phyloP scores from a whole-genome alignment of 2,113 vertebrate species.

The Anser cygnoides region DNA sequence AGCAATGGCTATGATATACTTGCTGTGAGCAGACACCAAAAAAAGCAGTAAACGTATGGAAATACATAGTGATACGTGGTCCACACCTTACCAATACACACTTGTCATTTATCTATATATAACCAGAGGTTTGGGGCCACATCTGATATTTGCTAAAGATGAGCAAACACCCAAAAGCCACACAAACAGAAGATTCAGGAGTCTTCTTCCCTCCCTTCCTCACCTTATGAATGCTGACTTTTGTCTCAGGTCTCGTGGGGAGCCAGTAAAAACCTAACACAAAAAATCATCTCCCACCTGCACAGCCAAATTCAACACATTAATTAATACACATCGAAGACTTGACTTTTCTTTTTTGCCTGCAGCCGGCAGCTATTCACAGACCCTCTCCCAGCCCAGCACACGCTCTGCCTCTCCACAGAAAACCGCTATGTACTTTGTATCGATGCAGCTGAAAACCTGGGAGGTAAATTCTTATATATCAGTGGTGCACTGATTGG shows the following conservation, averaged over 20 bases:
- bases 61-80: fast-evolving
- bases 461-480: not conserved
- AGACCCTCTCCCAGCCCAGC: not conserved
- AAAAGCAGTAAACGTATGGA: not conserved
- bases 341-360: not conserved
- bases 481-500: not conserved
- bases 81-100: not conserved
- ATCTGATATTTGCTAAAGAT: not conserved
- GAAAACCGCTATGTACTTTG: not conserved
- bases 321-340: not conserved
- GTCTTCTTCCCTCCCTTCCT: not conserved
- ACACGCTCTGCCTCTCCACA: not conserved
- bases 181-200: not conserved
- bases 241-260: no score
- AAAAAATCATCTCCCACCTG: not conserved
- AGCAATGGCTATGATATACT: not conserved
- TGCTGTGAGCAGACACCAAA: not conserved
- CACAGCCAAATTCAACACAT: not conserved
- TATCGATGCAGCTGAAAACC: not conserved
- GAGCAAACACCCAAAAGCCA: not conserved
- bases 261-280: not conserved
- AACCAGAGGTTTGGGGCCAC: not conserved
- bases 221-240: not conserved
- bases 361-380: not conserved
- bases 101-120: fast-evolving